These are phyloP conservation scores for Hypercompe scribonia DNA, from an alignment of 2,888 invertebrate species.

Conservation along the genomic window DNA sequence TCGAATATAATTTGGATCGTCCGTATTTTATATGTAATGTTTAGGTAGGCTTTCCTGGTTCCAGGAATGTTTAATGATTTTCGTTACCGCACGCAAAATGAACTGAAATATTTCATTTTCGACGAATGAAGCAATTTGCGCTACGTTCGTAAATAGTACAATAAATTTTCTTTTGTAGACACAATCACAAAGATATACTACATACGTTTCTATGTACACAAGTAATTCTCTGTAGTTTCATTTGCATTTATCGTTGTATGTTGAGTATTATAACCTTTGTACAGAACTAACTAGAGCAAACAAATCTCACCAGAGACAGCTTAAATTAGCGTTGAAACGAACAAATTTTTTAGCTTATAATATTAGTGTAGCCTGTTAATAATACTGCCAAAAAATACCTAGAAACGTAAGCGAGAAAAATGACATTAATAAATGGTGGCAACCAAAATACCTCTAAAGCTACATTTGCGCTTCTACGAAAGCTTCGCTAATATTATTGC, in stretches of 20 bases:
- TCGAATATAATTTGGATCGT: slow-evolving; percentile 38
- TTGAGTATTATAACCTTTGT: neutral
- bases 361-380: neutral
- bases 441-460: slow-evolving; percentile 18
- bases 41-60: slow-evolving; percentile 30
- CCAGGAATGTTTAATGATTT: slow-evolving; percentile 35
- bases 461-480: slow-evolving; percentile 30
- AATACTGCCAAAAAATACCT: neutral
- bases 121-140: slow-evolving; percentile 26
- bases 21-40: slow-evolving; percentile 42
- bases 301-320: neutral
- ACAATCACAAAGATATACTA: slow-evolving; percentile 6
- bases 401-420: neutral
- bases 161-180: slow-evolving; percentile 32
- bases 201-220: neutral
- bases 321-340: neutral
- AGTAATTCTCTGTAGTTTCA: neutral
- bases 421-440: neutral
- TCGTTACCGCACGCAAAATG: slow-evolving; percentile 22
- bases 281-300: neutral
- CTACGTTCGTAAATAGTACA: slow-evolving; percentile 22
- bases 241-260: neutral
- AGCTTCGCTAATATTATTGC: slow-evolving; percentile 25
- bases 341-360: neutral
- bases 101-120: slow-evolving; percentile 29